Base-by-base conservation (phyloP, 1,140 invertebrate species). In the Caerostris extrusa region DNA sequence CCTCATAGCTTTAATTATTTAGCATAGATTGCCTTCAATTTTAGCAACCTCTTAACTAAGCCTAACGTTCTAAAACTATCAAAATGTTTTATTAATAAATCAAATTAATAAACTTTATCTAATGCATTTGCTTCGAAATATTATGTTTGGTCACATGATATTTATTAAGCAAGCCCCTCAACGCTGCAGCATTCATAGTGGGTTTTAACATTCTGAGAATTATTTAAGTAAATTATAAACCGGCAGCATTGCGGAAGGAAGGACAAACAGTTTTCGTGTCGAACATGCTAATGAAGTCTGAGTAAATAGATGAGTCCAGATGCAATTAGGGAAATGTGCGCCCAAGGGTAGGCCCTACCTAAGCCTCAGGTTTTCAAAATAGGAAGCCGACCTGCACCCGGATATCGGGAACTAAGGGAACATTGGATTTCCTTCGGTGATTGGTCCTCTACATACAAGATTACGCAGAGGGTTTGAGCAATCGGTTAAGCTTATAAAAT, bases 211-310 rank as follows among this genome's bases (percentile, higher is more conserved):
- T 58, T 83, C 57, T 60, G 17, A 60, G 57, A 85, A 60, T 85
- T 85, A 34, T 60, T 50, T 60, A 60, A 85, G 83, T 60, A 58
- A 85, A 58, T 85, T 85, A 85, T 85, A 77, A 53, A 10, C 83
- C 6, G 55, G 5, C 12, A 8, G 56, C 8, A 85, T 85, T 85
- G 83, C 83, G 57, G 19, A 85, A 58, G 55, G 55, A 10, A n/a
- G 57, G 10, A 14, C 56, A 85, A 85, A 85, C 83, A 58, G 57
- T 34, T 85, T 58, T 58, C 83, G 83, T 85, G 83, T 85, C 57
- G 56, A 19, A 85, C 83, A 85, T 85, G 56, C 56, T 85, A 85
- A 85, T 85, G 83, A 85, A 58, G 56, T 85, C 58, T 60, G 17
- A 60, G 83, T n/a, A 85, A 85, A 85, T 85, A 56, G 83, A 85